phyloP scores from a whole-genome alignment of 2,113 vertebrate genomes.

The mouse (Mus musculus) region GRCm39 chr14:104772501-104773000 shows the following conservation, averaged over 20 bases:
- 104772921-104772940: not conserved
- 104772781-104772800: not conserved
- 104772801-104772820: too few species aligned
- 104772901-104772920: not conserved
- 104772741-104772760: not conserved
- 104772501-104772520: conserved; percentile 62
- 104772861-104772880: not conserved
- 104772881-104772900: not conserved
- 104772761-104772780: too few species aligned
- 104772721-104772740: not conserved
- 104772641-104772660: not conserved
- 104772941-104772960: not conserved
- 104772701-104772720: not conserved
- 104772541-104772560: not conserved
- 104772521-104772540: conserved; percentile 33
- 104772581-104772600: not conserved
- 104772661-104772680: not conserved
- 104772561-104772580: conserved; percentile 39
- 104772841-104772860: not conserved
- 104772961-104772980: not conserved
- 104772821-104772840: not conserved
- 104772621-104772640: not conserved
- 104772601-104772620: not conserved
- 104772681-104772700: not conserved
- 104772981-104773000: not conserved